Evolutionary conservation across 1,140 invertebrate species (phyloP).

Genomic region (Kradibia gibbosae): DNA sequence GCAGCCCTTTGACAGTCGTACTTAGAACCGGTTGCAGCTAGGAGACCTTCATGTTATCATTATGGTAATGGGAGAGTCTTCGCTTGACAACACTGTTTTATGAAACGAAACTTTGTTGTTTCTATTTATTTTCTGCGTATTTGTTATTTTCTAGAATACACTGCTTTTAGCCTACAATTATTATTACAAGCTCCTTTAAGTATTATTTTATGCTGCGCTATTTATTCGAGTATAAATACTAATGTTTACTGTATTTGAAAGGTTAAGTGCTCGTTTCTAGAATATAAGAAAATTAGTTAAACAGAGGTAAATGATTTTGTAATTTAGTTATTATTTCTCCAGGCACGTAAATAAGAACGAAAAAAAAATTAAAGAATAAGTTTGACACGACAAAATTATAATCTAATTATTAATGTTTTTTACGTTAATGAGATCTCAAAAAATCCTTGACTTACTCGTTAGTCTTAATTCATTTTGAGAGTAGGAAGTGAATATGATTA

Average conservation of each 20-base stretch:
- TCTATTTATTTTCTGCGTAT: conserved; percentile 25
- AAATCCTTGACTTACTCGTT: no score
- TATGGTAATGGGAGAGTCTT: conserved; percentile 37
- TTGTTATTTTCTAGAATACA: conserved; percentile 22
- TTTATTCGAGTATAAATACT: conserved; percentile 24
- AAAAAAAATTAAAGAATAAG: no score
- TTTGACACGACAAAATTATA: no score
- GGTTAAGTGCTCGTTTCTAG: not conserved
- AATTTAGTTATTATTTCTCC: no score
- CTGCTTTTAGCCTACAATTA: conserved; percentile 13
- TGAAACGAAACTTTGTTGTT: not conserved
- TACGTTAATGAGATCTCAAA: no score
- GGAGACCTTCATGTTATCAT: conserved; percentile 28
- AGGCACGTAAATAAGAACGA: no score
- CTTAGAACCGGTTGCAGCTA: conserved; percentile 31
- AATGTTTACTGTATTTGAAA: not conserved
- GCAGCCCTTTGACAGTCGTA: not conserved
- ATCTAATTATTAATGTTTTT: no score
- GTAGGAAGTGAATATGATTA: no score
- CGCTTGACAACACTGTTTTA: not conserved
- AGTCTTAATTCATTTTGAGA: no score
- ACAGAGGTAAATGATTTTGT: not conserved
- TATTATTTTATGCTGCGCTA: not conserved
- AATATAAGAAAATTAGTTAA: not conserved
- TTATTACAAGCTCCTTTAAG: not conserved